Evolutionary conservation across 2,797 vertebrate species (phyloP), one percentile per base, ranked within the genome.

Genomic region (Catharus ustulatus): DNA sequence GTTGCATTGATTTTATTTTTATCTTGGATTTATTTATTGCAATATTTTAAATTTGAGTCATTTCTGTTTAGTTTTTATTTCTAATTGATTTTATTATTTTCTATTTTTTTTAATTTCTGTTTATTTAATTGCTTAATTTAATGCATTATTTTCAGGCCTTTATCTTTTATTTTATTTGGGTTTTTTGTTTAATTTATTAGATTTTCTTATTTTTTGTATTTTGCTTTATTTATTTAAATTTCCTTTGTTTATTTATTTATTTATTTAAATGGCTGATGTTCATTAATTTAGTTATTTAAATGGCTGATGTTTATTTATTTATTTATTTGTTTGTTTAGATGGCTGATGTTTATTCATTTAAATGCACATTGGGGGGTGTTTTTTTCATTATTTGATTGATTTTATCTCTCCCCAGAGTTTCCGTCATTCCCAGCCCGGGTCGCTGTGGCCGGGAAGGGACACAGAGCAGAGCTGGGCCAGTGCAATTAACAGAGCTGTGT

Each of bases 121-220:
- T 71, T 61, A 16, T 61, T 45, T 52, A 5, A 16, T 14, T 3
- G 4, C 10, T 4, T 16, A 11, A 9, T 17, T 71, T 34, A 59
- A 36, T 72, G 45, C 20, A 40, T 46, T n/a, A 3, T 16, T 62
- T 62, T 29, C 1, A 1, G 7, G 5, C 0, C 4, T 30, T 30
- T 6, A 3, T 17, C 13, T 46, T 38, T 46, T 32, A 7, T 43
- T 32, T 82, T 10, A 17, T 23, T 45, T 20, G 16, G 1, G 3
- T 6, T 27, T 48, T 67, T 27, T 24, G 10, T 30, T 24, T 29
- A 18, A 15, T 34, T 34, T 34, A 23, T 10, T 15, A 29, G 26
- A 20, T 42, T n/a, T 15, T 38, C 18, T 49, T 27, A 7, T 17
- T n/a, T 55, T n/a, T 27, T 27, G 24, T 10, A 27, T 49, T 49